Conservation (phyloP, 1,140 invertebrate species). For the Saccostrea glomerata region DNA sequence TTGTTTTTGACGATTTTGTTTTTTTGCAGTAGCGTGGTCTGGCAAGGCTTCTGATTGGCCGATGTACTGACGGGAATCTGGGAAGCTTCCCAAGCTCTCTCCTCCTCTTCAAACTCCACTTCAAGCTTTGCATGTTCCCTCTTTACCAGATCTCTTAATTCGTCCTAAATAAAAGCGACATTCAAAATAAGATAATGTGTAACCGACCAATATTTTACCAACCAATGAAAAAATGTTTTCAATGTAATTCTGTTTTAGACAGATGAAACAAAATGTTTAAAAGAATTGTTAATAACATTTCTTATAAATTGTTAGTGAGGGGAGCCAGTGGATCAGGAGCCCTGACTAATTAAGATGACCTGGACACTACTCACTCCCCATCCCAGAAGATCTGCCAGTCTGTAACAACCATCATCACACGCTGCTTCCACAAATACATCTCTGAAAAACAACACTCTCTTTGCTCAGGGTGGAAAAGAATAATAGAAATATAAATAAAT, state of each 20-base stretch:
- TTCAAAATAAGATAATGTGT: background rate
- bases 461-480: no score
- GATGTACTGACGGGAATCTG: background rate
- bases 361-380: constrained; percentile 83
- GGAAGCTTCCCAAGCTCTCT: background rate
- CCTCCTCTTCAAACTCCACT: background rate
- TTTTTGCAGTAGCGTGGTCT: background rate
- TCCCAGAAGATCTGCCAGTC: constrained; percentile 89
- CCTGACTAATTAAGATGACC: no score
- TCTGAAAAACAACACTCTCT: constrained; percentile 73
- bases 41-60: background rate
- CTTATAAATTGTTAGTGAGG: no score
- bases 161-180: background rate
- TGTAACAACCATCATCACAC: constrained; percentile 91
- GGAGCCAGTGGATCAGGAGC: no score
- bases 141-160: background rate
- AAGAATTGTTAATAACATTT: no score
- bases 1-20: background rate
- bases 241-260: no score
- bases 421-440: constrained; percentile 93
- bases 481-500: no score
- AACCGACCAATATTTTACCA: background rate
- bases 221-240: no score
- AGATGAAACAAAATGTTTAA: no score
- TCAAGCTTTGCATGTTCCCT: background rate